Base-by-base conservation (phyloP, 1,140 invertebrate genomes). In the Hypothenemus hampei region DNA sequence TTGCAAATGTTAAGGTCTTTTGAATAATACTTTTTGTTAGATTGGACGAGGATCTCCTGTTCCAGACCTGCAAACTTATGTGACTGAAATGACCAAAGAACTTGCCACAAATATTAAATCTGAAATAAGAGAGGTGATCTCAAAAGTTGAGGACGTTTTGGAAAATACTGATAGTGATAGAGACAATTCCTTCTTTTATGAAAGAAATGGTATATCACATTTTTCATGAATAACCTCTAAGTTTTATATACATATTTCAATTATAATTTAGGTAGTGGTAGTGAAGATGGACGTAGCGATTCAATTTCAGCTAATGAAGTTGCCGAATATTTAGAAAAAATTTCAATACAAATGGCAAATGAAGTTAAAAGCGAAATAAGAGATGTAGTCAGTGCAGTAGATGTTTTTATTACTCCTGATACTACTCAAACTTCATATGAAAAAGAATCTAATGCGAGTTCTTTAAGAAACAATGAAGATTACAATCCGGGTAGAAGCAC, bases 51-150 rank as follows among this genome's bases (percentile, higher is more conserved):
- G 75, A 0, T 84, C 83, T 0, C 82, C 83, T 0, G 72, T 79
- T 13, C 81, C 83, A 58, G 81, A 85, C 69, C 64, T 87, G 6
- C 77, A 83, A 47, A 84, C 83, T 13, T 86, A 87, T 57, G 79
- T 87, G 0, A 84, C 85, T 61, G 85, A 85, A 69, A 80, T 85
- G 60, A 86, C 85, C 0, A 84, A 82, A 72, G 84, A 87, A 73
- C 71, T 88, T 37, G 85, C 85, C 0, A 86, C 84, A 5, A 86
- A 87, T 70, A 85, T 89, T 6, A 89, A 88, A 67, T 88, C 85
- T 3, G 86, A 88, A 75, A 85, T 89, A 18, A 73, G 86, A 1
- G 85, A 83, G 70, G 85, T 89, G 0, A 88, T 88, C 45, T 85
- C 82, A 1, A 82, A 82, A 68, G 86, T 89, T 0, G 84, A 86